Conservation (phyloP, 2,888 invertebrate genomes). For the Caradrina kadenii region DNA sequence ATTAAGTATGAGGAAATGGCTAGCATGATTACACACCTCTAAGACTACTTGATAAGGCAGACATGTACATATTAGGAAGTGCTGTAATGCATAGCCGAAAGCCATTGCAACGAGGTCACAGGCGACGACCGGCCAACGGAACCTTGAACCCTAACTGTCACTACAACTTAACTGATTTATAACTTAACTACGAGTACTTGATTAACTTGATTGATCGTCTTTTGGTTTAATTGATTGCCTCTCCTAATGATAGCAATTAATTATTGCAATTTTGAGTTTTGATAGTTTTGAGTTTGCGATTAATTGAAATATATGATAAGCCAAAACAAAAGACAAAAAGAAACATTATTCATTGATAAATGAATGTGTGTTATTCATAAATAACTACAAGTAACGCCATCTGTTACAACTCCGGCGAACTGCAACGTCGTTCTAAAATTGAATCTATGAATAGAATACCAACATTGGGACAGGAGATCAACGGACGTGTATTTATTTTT, state of each 20-base stretch:
- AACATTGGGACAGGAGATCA: conserved; percentile 46
- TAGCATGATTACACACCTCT: conserved; percentile 24
- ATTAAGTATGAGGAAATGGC: conserved; percentile 39
- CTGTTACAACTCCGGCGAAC: conserved; percentile 45
- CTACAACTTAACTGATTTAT: conserved; percentile 61
- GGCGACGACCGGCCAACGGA: conserved; percentile 62
- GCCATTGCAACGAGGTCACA: conserved; percentile 54
- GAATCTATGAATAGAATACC: conserved; percentile 57
- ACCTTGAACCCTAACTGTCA: conserved; percentile 68
- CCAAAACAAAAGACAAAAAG: background rate
- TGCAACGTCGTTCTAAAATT: conserved; percentile 39
- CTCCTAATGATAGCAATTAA: conserved; percentile 38
- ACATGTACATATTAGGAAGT: conserved; percentile 53
- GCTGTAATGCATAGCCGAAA: conserved; percentile 59
- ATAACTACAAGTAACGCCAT: conserved; percentile 52
- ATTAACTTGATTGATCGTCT: conserved; percentile 57
- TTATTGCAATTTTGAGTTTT: conserved; percentile 38
- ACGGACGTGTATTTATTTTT: conserved; percentile 37
- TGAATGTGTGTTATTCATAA: background rate
- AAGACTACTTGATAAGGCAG: conserved; percentile 19
- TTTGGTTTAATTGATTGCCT: conserved; percentile 52
- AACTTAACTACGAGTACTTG: conserved; percentile 51
- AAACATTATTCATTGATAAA: background rate
- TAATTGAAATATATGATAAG: conserved; percentile 26
- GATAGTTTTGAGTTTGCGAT: conserved; percentile 28